These are phyloP conservation scores for Nudaria mundana DNA, from an alignment of 2,888 invertebrate genomes.

Conservation along the genomic window DNA sequence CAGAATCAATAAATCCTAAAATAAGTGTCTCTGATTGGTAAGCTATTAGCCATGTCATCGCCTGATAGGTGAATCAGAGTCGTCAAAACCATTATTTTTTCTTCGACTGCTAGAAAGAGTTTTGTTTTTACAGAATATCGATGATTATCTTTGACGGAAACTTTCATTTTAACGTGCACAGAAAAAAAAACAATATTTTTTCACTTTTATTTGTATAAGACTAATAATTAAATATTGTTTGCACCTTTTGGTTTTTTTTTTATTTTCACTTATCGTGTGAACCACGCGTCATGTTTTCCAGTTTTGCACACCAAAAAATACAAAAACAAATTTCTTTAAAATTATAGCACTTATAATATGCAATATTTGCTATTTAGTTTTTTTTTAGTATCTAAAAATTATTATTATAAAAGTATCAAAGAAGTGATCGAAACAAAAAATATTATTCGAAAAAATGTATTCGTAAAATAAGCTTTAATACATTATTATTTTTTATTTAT, in stretches of 20 bases:
- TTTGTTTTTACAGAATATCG: background rate
- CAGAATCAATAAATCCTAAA: conserved; percentile 12
- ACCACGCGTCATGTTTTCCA: too few relatives aligned
- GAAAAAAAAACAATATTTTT: conserved; percentile 8
- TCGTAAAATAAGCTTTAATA: conserved; percentile 68
- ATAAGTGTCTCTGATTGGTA: conserved; percentile 29
- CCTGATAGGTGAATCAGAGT: conserved; percentile 30
- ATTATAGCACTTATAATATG: conserved; percentile 8
- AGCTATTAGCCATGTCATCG: conserved; percentile 16
- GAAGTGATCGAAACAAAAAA: conserved; percentile 16
- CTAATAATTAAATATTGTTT: too few relatives aligned
- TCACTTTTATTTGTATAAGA: too few relatives aligned
- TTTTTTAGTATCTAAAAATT: conserved; percentile 11
- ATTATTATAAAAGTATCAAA: conserved; percentile 14
- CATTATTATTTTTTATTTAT: conserved; percentile 52
- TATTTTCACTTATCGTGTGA: too few relatives aligned
- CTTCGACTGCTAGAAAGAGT: background rate
- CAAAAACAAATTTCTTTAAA: background rate
- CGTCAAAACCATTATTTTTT: conserved; percentile 6
- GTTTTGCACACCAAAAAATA: background rate
- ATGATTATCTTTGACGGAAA: conserved; percentile 6
- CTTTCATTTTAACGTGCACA: conserved; percentile 18
- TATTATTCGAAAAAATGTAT: conserved; percentile 34
- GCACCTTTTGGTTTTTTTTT: too few relatives aligned
- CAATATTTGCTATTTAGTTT: conserved; percentile 19